phyloP scores from a whole-genome alignment of 2,113 vertebrate species.

The Osmerus mordax region DNA sequence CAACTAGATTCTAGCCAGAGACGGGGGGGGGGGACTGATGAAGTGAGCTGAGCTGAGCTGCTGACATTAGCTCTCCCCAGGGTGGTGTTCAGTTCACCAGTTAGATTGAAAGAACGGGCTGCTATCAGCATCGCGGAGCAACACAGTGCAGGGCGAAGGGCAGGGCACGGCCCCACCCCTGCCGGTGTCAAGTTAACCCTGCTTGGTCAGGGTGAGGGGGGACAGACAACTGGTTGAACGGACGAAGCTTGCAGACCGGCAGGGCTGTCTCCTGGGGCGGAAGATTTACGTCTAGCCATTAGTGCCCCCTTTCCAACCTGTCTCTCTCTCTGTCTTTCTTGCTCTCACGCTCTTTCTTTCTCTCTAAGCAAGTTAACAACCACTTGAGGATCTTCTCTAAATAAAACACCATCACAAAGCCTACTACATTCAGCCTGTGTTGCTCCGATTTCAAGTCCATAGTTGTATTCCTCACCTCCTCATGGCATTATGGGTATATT shows the following conservation, averaged over 20 bases:
- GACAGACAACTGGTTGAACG: no score
- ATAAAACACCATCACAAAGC: no score
- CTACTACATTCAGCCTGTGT: no score
- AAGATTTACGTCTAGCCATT: no score
- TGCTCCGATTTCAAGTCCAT: not conserved
- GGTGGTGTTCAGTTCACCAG: conserved; percentile 34
- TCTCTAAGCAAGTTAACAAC: not conserved
- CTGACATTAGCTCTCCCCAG: conserved; percentile 47
- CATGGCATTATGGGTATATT: conserved; percentile 1
- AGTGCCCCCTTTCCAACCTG: not conserved
- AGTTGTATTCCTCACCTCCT: not conserved
- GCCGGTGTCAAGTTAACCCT: conserved; percentile 32
- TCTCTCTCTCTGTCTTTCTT: not conserved
- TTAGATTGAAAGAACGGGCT: conserved; percentile 9
- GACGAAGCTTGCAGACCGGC: no score
- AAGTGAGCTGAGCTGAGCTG: conserved; percentile 46
- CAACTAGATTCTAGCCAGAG: conserved; percentile 45
- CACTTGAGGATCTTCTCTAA: conserved; percentile 16
- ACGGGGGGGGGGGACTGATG: conserved; percentile 40
- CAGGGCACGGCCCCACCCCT: not conserved
- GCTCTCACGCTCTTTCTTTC: no score
- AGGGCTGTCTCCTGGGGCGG: no score
- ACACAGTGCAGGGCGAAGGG: no score
- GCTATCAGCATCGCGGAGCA: not conserved
- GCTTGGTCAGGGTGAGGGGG: not conserved